phyloP scores from a whole-genome alignment of 23 tunicate genomes.

The Botrylloides violaceus region DNA sequence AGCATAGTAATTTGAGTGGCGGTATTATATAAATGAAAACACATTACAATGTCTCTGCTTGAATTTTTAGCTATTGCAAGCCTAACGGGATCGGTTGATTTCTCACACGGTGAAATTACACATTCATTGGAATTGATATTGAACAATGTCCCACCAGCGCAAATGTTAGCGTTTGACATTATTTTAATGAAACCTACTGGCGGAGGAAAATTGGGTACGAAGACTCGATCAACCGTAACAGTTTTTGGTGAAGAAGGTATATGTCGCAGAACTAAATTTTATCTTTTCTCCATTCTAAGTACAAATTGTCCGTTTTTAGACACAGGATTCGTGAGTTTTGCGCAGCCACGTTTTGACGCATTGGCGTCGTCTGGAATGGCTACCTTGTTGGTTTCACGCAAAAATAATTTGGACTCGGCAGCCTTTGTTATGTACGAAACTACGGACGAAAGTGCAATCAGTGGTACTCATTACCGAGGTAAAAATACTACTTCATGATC shows the following conservation, averaged over 20 bases:
- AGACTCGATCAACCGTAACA: slow-evolving; percentile 46
- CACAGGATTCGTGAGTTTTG: slow-evolving; percentile 70
- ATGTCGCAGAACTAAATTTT: too few relatives aligned
- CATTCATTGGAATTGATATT: slow-evolving; percentile 41
- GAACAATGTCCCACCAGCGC: slow-evolving; percentile 23
- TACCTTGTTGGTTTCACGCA: slow-evolving; percentile 66
- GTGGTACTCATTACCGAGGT: slow-evolving; percentile 94
- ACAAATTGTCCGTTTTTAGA: too few relatives aligned
- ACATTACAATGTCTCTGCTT: too few relatives aligned
- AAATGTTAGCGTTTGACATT: slow-evolving; percentile 30
- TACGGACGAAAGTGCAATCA: slow-evolving; percentile 74
- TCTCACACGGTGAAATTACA: slow-evolving; percentile 63
- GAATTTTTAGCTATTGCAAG: slow-evolving; percentile 35
- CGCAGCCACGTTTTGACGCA: slow-evolving; percentile 78
- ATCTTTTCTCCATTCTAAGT: too few relatives aligned
- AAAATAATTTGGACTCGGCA: slow-evolving; percentile 61
- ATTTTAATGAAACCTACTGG: slow-evolving; percentile 64
- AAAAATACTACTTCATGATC: too few relatives aligned
- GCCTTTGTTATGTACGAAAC: slow-evolving; percentile 92
- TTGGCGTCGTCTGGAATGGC: slow-evolving; percentile 74
- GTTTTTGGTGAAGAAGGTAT: slow-evolving; percentile 96
- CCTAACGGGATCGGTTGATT: slow-evolving; percentile 44
- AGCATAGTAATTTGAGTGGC: too few relatives aligned
- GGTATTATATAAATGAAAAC: too few relatives aligned
- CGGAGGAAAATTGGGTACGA: slow-evolving; percentile 69